Conservation (phyloP, 2,888 invertebrate species). For the Drosophila falleni region DNA sequence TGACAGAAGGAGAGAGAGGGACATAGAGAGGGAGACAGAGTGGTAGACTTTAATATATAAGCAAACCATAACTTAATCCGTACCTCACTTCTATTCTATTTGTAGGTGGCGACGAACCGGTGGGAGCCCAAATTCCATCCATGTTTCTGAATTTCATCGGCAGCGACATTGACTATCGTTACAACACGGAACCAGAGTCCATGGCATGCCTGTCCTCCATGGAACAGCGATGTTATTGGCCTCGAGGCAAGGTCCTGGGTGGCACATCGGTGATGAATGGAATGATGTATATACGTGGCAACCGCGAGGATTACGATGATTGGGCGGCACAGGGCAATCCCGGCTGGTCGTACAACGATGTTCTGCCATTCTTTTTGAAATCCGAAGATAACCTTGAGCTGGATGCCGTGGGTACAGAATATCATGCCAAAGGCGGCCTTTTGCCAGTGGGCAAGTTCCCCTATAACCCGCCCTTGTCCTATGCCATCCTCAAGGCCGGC, state of each 20-base stretch:
- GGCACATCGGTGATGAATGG: constrained; percentile 98
- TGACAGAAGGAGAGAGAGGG: too few relatives aligned
- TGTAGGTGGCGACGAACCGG: constrained; percentile 92
- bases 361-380: constrained; percentile 95
- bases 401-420: constrained; percentile 90
- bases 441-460: constrained; percentile 93
- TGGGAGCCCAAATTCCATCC: constrained; percentile 95
- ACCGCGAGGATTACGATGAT: constrained; percentile 93
- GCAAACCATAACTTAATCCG: not conserved
- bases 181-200: constrained; percentile 93
- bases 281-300: constrained; percentile 97
- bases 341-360: constrained; percentile 96
- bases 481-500: constrained; percentile 91
- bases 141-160: constrained; percentile 95
- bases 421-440: constrained; percentile 92
- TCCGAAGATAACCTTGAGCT: constrained; percentile 92
- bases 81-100: not conserved
- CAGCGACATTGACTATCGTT: constrained; percentile 95
- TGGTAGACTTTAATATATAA: not conserved
- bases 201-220: constrained; percentile 91
- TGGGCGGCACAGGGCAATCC: constrained; percentile 95
- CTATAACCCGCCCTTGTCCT: constrained; percentile 93
- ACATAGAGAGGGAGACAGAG: too few relatives aligned
- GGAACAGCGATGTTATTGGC: constrained; percentile 91
- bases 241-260: constrained; percentile 94